Base-by-base conservation (phyloP, 2,113 vertebrate genomes). In the Ascaphus truei region DNA sequence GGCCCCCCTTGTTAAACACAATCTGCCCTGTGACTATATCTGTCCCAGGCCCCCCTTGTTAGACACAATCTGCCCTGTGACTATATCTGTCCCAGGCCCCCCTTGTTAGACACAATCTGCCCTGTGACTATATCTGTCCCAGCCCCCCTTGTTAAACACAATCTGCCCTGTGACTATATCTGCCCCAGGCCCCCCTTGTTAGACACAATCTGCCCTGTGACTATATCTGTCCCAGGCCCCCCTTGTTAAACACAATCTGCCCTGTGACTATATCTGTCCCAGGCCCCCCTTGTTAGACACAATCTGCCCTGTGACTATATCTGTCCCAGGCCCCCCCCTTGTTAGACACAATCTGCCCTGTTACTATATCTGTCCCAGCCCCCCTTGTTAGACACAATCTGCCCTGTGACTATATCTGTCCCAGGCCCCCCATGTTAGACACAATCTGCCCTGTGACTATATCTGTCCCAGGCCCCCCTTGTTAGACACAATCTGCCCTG, bases 121-220 rank as follows among this genome's bases (percentile, higher is more conserved):
- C n/a, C n/a, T n/a, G n/a, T n/a, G n/a, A n/a, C n/a, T n/a, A n/a
- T 45, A 56, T 57, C 64, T 47, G 39, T 57, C 30, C 47, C 52
- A 29, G 55, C 31, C 34, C 26, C 39, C 41, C 51, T 26, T 57
- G 64, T 33, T 47, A 34, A 56, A 57, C 52, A 57, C n/a, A n/a
- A n/a, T n/a, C n/a, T n/a, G n/a, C n/a, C n/a, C n/a, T n/a, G n/a
- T n/a, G n/a, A n/a, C n/a, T n/a, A n/a, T 45, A 56, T 57, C 64
- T 47, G 39, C 47, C 30, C 47, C 52, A 29, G 13, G 55, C 31
- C 34, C 26, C 39, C 41, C 51, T 26, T 57, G 64, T 33, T 47
- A 34, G 45, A 57, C 52, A 57, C n/a, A n/a, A n/a, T n/a, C n/a
- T n/a, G n/a, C n/a, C n/a, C n/a, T n/a, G n/a, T n/a, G n/a, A n/a